A percentile compares a stretch with the other conserved stretches of the same genome.
These are phyloP conservation scores for Sternarchorhynchus goeldii DNA, from an alignment of 2,797 vertebrate species.

Conservation along the genomic window DNA sequence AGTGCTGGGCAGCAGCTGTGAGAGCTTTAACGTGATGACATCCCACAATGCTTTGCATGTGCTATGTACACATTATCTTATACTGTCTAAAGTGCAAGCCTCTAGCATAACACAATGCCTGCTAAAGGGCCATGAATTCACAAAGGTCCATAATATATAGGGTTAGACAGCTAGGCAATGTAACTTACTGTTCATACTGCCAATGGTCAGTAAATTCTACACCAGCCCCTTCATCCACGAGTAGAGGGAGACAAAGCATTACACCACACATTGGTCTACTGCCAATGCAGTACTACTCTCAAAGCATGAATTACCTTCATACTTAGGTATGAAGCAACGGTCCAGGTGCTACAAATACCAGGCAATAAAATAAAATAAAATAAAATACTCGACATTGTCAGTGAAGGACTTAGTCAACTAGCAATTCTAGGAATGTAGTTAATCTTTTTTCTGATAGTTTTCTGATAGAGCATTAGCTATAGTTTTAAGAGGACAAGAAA, in stretches of 20 bases:
- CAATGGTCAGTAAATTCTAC: neutral
- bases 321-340: neutral
- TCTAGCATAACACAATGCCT: conserved; percentile 53
- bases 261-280: neutral
- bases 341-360: neutral
- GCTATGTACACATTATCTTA: conserved; percentile 29
- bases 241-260: neutral
- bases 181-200: neutral
- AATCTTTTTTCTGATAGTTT: neutral
- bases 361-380: neutral
- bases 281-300: neutral
- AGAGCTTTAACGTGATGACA: conserved; percentile 46
- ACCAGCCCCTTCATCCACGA: neutral
- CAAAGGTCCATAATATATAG: conserved; percentile 9
- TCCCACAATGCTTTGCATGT: conserved; percentile 54
- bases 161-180: neutral
- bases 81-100: conserved; percentile 46
- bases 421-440: too few species aligned
- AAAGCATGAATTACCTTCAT: conserved; percentile 7
- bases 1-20: conserved; percentile 37
- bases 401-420: too few species aligned
- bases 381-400: neutral
- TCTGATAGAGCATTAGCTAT: neutral
- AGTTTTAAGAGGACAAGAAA: conserved; percentile 6
- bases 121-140: conserved; percentile 42